Evolutionary conservation across 2,113 vertebrate genomes (phyloP), one percentile per base, ranked within the genome.

Genomic region (Dendropsophus ebraccatus): DNA sequence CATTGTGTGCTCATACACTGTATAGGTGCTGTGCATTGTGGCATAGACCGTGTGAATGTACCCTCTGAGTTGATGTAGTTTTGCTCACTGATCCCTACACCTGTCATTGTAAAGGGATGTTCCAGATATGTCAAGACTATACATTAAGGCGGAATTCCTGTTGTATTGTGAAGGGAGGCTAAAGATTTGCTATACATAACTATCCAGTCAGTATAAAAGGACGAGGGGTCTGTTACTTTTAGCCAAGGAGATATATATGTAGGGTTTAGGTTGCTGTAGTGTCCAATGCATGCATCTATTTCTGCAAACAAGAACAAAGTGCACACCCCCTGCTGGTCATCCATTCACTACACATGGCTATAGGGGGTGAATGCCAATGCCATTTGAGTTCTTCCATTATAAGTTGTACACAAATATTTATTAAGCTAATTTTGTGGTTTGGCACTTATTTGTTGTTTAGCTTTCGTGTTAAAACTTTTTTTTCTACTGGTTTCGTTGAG

Each of bases 341-440:
- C 19, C 19, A 6, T 16, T n/a, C 23, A 41, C 23, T 74, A 58
- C 0, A 50, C 17, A 16, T 50, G 30, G 8, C 21, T 58, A 14
- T 69, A n/a, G 50, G 52, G n/a, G 52, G 69, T 75, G 16, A 25
- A 28, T 47, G 35, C 70, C 35, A 62, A 84, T 25, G 14, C 54
- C 70, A 60, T 21, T 84, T 35, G 1, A 45, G 82, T 83, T 84
- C 82, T 75, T 84, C 69, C 82, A 60, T 10, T 32, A 23, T 30
- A 25, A 47, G 35, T 58, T 19, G 30, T 74, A 30, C 9, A 5
- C 52, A 41, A 41, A 70, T 84, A 60, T 84, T 83, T 84, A 75
- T 84, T 84, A 60, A 60, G 35, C 82, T 74, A 75, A 19, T 47
- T 41, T 60, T 60, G 82, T 47, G 70, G 54, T 84, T 75, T 75